Evolutionary conservation across 2,888 invertebrate species (phyloP).

Genomic region (Drosophila setosimentum): DNA sequence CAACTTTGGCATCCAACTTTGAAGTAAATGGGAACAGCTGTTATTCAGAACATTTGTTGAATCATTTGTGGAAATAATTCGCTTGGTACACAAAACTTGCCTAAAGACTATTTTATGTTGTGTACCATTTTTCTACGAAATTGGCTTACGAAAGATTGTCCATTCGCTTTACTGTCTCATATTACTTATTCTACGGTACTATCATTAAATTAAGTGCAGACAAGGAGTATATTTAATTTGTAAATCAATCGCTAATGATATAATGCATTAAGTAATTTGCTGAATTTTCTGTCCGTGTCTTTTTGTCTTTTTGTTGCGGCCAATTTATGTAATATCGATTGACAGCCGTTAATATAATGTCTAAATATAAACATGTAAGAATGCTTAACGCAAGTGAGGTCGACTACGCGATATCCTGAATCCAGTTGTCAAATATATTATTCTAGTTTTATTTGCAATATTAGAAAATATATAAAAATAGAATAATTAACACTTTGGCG

Average conservation of each 20-base stretch:
- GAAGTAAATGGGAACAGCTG: not conserved
- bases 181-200: not conserved
- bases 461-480: too few species aligned
- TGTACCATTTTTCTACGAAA: not conserved
- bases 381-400: not conserved
- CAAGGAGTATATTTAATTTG: not conserved
- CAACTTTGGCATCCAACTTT: not conserved
- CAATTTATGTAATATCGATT: conserved; percentile 6
- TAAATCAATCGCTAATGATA: not conserved
- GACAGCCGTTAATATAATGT: conserved; percentile 36
- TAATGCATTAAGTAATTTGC: not conserved
- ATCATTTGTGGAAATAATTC: not conserved
- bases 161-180: not conserved
- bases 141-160: not conserved
- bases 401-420: not conserved
- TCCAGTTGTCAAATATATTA: not conserved
- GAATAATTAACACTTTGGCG: too few species aligned
- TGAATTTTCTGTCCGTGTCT: not conserved
- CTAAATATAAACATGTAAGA: not conserved
- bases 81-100: not conserved
- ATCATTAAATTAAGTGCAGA: not conserved
- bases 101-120: not conserved
- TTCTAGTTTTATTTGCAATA: too few species aligned
- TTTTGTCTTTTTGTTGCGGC: not conserved
- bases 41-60: not conserved